These are phyloP conservation scores for Stenopsyche tienmushanensis DNA, from an alignment of 1,140 invertebrate genomes.

Conservation along the genomic window DNA sequence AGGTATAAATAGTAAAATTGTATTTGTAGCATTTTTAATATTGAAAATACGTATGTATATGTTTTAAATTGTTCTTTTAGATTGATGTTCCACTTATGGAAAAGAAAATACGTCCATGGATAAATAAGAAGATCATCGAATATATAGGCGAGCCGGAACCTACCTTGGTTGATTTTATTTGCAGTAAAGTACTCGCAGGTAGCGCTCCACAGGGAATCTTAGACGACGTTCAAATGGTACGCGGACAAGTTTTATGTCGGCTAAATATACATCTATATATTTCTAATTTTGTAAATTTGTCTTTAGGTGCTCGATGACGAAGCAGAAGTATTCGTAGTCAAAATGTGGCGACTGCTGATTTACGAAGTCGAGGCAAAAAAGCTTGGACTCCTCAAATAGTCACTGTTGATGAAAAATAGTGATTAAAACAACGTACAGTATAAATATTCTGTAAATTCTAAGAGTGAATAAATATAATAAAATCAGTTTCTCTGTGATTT, in stretches of 20 bases:
- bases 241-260: neutral
- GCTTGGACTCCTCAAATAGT: constrained; percentile 76
- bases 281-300: constrained; percentile 40
- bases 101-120: constrained; percentile 96
- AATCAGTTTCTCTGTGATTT: too few species aligned
- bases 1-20: constrained; percentile 63
- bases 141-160: constrained; percentile 99
- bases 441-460: too few species aligned
- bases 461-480: too few species aligned
- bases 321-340: constrained; percentile 99
- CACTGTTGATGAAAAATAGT: too few species aligned
- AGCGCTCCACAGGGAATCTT: constrained; percentile 91
- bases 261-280: neutral
- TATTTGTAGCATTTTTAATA: constrained; percentile 3
- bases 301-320: constrained; percentile 96
- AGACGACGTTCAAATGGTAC: constrained; percentile 97
- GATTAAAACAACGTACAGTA: too few species aligned
- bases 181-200: constrained; percentile 93
- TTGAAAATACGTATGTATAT: neutral
- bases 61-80: constrained; percentile 42
- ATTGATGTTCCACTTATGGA: constrained; percentile 83
- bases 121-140: constrained; percentile 99
- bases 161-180: constrained; percentile 98
- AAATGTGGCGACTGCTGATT: constrained; percentile 99
- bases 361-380: constrained; percentile 99